Evolutionary conservation across 2,888 invertebrate genomes (phyloP).

Genomic region (Tholera decimalis): DNA sequence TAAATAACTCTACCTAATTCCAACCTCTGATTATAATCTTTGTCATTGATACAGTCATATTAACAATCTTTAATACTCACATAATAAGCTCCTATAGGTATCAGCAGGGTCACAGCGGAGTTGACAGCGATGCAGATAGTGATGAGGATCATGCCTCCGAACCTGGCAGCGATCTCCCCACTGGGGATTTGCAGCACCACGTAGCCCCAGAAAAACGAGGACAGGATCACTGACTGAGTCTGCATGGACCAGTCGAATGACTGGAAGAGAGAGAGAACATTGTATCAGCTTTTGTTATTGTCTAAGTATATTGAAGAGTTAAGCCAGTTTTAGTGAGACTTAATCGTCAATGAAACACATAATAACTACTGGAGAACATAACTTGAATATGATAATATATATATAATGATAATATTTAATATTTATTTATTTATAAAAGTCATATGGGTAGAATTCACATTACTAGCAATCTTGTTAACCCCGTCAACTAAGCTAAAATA

Average conservation of each 20-base stretch:
- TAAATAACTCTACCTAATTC: no score
- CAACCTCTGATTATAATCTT: no score
- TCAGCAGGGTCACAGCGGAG: conserved; percentile 82
- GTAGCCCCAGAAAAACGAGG: conserved; percentile 93
- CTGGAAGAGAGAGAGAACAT: conserved; percentile 59
- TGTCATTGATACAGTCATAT: no score
- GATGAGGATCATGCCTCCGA: conserved; percentile 93
- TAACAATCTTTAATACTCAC: conserved; percentile 72
- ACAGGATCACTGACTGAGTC: conserved; percentile 86
- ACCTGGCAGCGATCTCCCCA: conserved; percentile 93
- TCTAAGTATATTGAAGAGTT: neutral
- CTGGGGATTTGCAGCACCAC: conserved; percentile 93
- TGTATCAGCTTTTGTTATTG: neutral
- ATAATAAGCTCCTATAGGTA: conserved; percentile 77
- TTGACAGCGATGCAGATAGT: conserved; percentile 76
- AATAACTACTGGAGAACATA: no score
- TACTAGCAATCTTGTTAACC: no score
- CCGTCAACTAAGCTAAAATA: no score
- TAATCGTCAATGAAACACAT: no score
- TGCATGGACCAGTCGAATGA: conserved; percentile 90
- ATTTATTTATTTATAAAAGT: no score
- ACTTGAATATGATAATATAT: no score
- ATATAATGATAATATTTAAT: no score
- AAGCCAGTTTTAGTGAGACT: no score
- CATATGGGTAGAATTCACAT: no score